Base-by-base conservation (phyloP, 2,797 vertebrate species). In the Meda fulgida region DNA sequence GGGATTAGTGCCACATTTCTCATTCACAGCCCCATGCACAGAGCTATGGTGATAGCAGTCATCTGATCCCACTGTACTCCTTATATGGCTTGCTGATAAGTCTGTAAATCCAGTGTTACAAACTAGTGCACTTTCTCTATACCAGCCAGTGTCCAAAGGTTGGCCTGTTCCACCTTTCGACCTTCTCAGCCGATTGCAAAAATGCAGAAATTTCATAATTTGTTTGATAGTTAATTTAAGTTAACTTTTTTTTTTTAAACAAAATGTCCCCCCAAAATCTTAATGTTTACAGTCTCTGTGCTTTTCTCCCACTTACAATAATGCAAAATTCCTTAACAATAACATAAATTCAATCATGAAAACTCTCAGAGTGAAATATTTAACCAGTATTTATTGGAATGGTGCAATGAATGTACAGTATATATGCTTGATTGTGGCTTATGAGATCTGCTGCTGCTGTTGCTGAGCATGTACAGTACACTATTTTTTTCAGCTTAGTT, bases 101-200 rank as follows among this genome's bases (percentile, higher is more conserved):
- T 92, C 86, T 89, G 92, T 93, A 86, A 92, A 93, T 87, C 90
- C 91, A 92, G 88, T 89, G 91, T 92, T 91, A 93, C 92, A 89
- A 93, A 91, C 55, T 78, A 78, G 90, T 90, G 88, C 92, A 93
- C 89, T 91, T 94, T 93, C 91, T 89, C 87, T 94, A 89, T 92
- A 91, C 86, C 87, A 89, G 83, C 87, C 84, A 91, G 92, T 77
- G 18, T 53, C 46, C 83, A 89, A 84, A 89, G 88, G 89, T 87
- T 81, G 34, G 55, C 13, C 9, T 48, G 38, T 60, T 23, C 75
- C 53, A 38, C 23, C 16, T 77, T 60, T 79, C 1, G 1, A 65
- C 23, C 23, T 60, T 43, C 55, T 78, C 23, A 7, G 18, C 58
- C 21, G n/a, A 34, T 19, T 34, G 38, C 18, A 31, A 80, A 18